Percentiles rank a stretch among this genome's conserved stretches.
phyloP scores from a whole-genome alignment of 2,888 invertebrate genomes.

The Dasysyrphus tricinctus region DNA sequence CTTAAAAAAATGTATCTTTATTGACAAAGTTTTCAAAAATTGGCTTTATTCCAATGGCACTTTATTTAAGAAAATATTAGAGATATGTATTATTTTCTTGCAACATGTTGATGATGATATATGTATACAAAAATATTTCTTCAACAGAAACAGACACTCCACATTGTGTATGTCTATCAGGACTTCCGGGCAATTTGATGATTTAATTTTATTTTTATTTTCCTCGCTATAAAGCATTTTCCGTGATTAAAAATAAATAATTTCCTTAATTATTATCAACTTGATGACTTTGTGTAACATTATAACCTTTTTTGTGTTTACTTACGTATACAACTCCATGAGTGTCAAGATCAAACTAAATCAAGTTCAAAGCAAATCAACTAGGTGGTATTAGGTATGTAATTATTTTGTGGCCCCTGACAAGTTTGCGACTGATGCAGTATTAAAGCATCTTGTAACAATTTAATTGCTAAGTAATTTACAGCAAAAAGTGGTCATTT shows the following conservation, averaged over 20 bases:
- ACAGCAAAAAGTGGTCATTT: conserved; percentile 12
- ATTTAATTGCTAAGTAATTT: conserved; percentile 63
- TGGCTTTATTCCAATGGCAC: not conserved
- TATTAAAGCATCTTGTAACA: conserved; percentile 51
- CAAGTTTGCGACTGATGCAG: conserved; percentile 9
- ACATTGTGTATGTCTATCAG: not conserved
- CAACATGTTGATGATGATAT: conserved; percentile 16
- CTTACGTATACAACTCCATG: not conserved
- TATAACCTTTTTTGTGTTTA: conserved; percentile 28
- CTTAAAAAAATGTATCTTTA: not conserved
- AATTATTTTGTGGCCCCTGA: conserved; percentile 47
- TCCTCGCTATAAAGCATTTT: not conserved
- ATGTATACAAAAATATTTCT: too few relatives aligned
- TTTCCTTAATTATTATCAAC: conserved; percentile 44
- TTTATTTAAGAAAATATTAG: conserved; percentile 1
- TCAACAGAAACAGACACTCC: not conserved
- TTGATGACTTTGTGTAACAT: conserved; percentile 28
- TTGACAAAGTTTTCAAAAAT: conserved; percentile 1
- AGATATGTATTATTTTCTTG: not conserved
- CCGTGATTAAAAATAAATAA: conserved; percentile 23
- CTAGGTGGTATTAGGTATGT: not conserved
- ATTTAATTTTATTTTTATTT: conserved; percentile 9
- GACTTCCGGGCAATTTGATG: conserved; percentile 9
- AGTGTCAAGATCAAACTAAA: conserved; percentile 66
- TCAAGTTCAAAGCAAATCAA: conserved; percentile 64